phyloP scores from a whole-genome alignment of 2,888 invertebrate species.

The Epistrophe eligans region DNA sequence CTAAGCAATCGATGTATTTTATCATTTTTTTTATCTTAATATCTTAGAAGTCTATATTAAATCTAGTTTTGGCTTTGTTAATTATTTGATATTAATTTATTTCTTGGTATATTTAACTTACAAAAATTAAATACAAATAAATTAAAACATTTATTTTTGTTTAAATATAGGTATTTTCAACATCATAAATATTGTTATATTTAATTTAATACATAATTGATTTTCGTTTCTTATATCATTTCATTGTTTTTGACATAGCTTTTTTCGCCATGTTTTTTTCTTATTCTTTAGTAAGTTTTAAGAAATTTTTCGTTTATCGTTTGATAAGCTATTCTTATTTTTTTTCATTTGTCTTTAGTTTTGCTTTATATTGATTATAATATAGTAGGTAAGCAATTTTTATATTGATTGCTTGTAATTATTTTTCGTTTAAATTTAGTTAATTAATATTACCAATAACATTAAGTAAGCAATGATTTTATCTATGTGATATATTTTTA shows the following conservation, averaged over 20 bases:
- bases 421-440: slow-evolving; percentile 4
- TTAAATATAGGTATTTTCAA: slow-evolving; percentile 12
- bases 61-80: slow-evolving; percentile 34
- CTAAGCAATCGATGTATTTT: slow-evolving; percentile 67
- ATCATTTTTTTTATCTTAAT: slow-evolving; percentile 17
- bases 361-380: neutral
- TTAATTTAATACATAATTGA: slow-evolving; percentile 60
- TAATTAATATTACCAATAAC: neutral
- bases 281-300: neutral
- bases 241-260: slow-evolving; percentile 40
- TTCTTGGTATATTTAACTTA: slow-evolving; percentile 70
- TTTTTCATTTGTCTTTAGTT: neutral
- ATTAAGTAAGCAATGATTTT: neutral
- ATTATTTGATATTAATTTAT: slow-evolving; percentile 74
- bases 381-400: slow-evolving; percentile 6
- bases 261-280: neutral
- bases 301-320: neutral
- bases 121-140: slow-evolving; percentile 42
- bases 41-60: slow-evolving; percentile 1
- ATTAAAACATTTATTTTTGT: slow-evolving; percentile 48
- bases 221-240: slow-evolving; percentile 56
- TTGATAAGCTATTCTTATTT: neutral
- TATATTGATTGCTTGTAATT: neutral
- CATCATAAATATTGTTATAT: neutral
- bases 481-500: neutral